phyloP scores from a whole-genome alignment of 2,113 vertebrate species.

The Pao palembangensis region DNA sequence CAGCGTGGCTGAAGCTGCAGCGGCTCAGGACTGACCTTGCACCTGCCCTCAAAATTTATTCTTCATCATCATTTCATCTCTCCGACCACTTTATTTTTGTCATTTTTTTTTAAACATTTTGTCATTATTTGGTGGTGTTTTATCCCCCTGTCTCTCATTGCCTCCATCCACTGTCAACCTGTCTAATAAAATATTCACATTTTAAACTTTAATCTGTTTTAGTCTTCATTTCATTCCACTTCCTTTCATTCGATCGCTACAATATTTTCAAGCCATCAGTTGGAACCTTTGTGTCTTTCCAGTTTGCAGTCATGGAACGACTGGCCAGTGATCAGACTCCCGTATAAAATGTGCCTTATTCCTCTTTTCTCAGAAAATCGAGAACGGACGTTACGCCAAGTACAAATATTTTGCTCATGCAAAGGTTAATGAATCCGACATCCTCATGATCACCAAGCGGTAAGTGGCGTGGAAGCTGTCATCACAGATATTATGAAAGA shows the following conservation, averaged over 20 bases:
- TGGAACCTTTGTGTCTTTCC: too few relatives aligned
- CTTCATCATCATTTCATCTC: too few relatives aligned
- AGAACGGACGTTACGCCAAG: conserved; percentile 97
- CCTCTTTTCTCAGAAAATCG: conserved; percentile 83
- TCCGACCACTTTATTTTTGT: not conserved
- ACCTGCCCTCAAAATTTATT: too few relatives aligned
- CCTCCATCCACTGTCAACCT: conserved; percentile 12
- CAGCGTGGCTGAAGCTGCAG: too few relatives aligned
- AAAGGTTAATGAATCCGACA: conserved; percentile 93
- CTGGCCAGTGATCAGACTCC: too few relatives aligned
- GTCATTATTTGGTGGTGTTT: not conserved
- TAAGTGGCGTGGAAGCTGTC: conserved; percentile 56
- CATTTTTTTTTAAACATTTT: not conserved
- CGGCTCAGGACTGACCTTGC: too few relatives aligned
- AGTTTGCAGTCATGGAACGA: too few relatives aligned
- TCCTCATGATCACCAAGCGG: conserved; percentile 97
- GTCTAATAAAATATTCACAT: conserved; percentile 63
- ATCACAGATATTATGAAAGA: not conserved
- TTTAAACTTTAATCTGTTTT: conserved; percentile 28
- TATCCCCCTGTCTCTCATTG: conserved; percentile 13
- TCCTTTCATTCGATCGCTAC: too few relatives aligned
- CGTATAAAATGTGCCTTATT: not conserved
- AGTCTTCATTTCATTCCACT: conserved; percentile 38
- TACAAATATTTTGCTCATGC: conserved; percentile 94
- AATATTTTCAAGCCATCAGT: too few relatives aligned